A percentile compares a stretch with the other conserved stretches of the same genome.
These are phyloP conservation scores for Labeo rohita DNA, from an alignment of 2,113 vertebrate genomes.

Conservation along the genomic window DNA sequence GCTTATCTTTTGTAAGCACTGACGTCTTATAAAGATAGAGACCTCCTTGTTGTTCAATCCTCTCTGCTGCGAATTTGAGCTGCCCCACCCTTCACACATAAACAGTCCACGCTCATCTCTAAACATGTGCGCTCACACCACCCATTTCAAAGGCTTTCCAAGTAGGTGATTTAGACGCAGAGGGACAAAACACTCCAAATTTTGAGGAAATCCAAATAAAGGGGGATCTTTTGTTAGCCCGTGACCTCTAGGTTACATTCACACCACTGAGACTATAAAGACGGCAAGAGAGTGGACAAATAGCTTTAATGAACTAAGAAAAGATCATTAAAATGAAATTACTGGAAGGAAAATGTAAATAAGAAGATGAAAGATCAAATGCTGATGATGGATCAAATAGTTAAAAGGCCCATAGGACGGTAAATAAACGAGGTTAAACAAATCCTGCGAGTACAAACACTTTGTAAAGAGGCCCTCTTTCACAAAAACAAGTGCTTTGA, in stretches of 20 bases:
- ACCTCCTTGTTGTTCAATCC: conserved; percentile 53
- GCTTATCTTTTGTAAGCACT: conserved; percentile 45
- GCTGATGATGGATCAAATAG: conserved; percentile 28
- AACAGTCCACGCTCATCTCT: conserved; percentile 50
- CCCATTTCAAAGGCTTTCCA: conserved; percentile 49
- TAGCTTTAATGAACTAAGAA: conserved; percentile 11
- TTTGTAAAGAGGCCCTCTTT: conserved; percentile 25
- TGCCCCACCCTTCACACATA: conserved; percentile 57
- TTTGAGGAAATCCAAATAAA: conserved; percentile 70
- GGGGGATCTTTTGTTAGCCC: conserved; percentile 47
- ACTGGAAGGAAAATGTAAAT: conserved; percentile 34
- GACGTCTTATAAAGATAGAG: conserved; percentile 29
- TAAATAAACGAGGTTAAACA: conserved; percentile 20
- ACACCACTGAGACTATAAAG: conserved; percentile 40
- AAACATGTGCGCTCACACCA: conserved; percentile 48
- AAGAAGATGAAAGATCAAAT: conserved; percentile 45
- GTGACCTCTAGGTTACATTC: conserved; percentile 47
- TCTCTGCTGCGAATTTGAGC: conserved; percentile 40
- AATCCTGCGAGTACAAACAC: conserved; percentile 18
- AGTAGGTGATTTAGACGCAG: conserved; percentile 51
- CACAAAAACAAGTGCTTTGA: conserved; percentile 35
- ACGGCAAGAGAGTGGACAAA: conserved; percentile 9
- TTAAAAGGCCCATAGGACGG: neutral
- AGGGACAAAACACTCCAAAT: conserved; percentile 60
- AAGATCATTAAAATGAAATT: conserved; percentile 45